Evolutionary conservation across 2,113 vertebrate genomes (phyloP).

Genomic region (Ovis canadensis): DNA sequence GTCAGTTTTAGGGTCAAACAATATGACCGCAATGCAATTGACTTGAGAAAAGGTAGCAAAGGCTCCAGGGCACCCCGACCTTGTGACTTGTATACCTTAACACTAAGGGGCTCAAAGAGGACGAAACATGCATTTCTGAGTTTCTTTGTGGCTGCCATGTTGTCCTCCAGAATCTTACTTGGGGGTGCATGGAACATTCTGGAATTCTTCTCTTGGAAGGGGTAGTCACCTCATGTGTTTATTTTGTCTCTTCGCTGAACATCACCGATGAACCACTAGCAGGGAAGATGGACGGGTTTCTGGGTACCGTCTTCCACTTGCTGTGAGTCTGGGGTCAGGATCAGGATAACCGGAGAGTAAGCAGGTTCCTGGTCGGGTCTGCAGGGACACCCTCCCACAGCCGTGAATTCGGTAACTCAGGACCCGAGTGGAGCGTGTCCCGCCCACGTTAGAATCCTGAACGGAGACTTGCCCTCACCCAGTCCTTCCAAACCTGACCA

Average conservation of each 20-base stretch:
- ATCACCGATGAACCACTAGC: rapidly evolving
- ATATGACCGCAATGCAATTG: rapidly evolving
- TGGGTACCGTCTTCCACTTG: rapidly evolving
- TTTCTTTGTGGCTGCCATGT: neutral
- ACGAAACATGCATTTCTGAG: rapidly evolving
- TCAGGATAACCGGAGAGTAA: rapidly evolving
- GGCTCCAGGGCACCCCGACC: rapidly evolving
- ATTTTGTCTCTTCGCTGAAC: neutral
- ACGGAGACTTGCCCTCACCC: too few relatives aligned
- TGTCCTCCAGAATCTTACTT: neutral
- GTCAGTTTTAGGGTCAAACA: neutral
- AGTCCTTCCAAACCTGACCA: too few relatives aligned
- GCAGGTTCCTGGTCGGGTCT: rapidly evolving
- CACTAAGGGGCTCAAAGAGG: neutral
- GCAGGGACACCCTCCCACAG: neutral
- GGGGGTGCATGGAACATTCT: neutral
- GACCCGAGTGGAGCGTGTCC: rapidly evolving
- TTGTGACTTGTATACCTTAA: rapidly evolving
- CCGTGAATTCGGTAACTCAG: rapidly evolving
- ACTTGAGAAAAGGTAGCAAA: neutral
- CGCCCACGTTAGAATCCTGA: rapidly evolving
- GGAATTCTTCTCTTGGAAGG: neutral
- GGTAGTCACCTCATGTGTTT: neutral
- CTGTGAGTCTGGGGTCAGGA: neutral
- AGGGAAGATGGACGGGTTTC: neutral